Conservation (phyloP, 2,888 invertebrate species). For the Antheraea assamensis region DNA sequence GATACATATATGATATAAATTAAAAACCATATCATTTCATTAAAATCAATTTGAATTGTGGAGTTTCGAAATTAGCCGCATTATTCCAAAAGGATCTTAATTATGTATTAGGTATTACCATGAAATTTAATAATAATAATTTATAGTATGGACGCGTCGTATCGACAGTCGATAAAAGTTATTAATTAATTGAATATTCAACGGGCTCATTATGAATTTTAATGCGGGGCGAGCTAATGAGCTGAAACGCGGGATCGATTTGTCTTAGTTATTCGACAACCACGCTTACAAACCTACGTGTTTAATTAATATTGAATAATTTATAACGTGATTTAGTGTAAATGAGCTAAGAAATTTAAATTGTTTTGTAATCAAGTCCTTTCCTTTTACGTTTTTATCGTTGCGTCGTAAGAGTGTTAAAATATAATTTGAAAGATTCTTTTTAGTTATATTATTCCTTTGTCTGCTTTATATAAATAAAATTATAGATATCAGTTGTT, state of each 20-base stretch:
- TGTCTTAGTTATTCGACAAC: constrained; percentile 68
- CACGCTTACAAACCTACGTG: constrained; percentile 45
- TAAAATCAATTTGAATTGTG: not conserved
- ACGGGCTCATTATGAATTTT: constrained; percentile 74
- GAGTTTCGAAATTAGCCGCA: not conserved
- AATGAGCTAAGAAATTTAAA: constrained; percentile 40
- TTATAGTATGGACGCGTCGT: constrained; percentile 35
- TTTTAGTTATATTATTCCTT: not conserved
- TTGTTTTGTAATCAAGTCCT: constrained; percentile 20
- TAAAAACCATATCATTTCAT: not conserved
- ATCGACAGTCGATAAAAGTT: constrained; percentile 42
- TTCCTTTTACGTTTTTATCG: constrained; percentile 18
- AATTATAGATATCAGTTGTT: no score
- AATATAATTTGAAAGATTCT: not conserved
- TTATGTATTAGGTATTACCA: constrained; percentile 36
- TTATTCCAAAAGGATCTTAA: constrained; percentile 28
- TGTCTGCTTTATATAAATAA: not conserved
- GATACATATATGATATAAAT: not conserved
- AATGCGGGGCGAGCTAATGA: constrained; percentile 68
- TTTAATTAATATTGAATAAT: constrained; percentile 63
- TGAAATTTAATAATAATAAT: constrained; percentile 43
- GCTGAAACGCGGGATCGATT: constrained; percentile 57
- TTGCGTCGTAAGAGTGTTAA: not conserved
- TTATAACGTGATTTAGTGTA: constrained; percentile 59
- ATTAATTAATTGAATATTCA: constrained; percentile 74